Evolutionary conservation across 2,888 invertebrate genomes (phyloP).

Genomic region (Morpho helenor): DNA sequence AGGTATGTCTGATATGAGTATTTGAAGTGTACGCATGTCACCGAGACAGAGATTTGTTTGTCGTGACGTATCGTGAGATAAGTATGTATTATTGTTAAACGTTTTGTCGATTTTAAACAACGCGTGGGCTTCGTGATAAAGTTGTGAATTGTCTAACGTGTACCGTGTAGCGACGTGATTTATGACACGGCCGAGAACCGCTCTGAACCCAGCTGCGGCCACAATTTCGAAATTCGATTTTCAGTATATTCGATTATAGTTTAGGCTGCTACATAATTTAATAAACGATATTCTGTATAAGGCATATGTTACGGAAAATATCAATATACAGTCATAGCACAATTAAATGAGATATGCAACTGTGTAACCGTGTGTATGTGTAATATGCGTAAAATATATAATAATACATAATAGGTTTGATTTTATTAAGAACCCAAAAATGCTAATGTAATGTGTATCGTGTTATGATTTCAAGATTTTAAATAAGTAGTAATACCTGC

Average conservation of each 20-base stretch:
- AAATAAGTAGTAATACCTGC: too few relatives aligned
- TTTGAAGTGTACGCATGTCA: conserved; percentile 61
- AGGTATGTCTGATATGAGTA: conserved; percentile 43
- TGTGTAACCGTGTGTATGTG: too few relatives aligned
- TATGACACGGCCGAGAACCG: conserved; percentile 16
- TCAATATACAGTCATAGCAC: too few relatives aligned
- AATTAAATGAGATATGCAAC: too few relatives aligned
- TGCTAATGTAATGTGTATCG: too few relatives aligned
- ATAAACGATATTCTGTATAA: neutral
- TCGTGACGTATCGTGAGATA: conserved; percentile 46
- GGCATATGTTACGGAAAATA: neutral
- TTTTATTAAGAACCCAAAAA: too few relatives aligned
- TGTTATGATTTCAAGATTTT: too few relatives aligned
- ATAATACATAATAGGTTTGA: too few relatives aligned
- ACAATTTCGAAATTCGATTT: conserved; percentile 17
- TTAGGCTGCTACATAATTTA: too few relatives aligned
- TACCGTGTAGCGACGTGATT: conserved; percentile 23
- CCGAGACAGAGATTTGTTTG: conserved; percentile 65
- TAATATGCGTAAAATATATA: too few relatives aligned
- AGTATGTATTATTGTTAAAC: conserved; percentile 16
- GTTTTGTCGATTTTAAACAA: conserved; percentile 25
- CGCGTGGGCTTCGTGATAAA: conserved; percentile 25
- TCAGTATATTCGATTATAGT: neutral
- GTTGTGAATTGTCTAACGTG: conserved; percentile 14
- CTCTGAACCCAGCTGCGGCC: conserved; percentile 16